Base-by-base conservation (phyloP, 2,888 invertebrate genomes). In the Synanthedon andrenaeformis region DNA sequence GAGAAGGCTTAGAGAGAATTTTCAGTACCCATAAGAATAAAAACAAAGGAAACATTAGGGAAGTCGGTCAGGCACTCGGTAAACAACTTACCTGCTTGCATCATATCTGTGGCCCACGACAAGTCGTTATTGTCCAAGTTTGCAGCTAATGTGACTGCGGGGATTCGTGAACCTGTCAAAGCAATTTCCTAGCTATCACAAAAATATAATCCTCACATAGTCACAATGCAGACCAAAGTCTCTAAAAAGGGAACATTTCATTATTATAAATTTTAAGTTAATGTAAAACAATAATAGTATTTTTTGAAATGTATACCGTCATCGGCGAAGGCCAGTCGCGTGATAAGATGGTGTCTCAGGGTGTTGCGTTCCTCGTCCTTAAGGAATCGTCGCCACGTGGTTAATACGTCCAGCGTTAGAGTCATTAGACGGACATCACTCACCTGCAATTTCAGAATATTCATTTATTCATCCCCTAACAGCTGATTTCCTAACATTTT, bases 401-500 rank as follows among this genome's bases (percentile, higher is more conserved):
- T 72, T 55, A 89, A 61, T 52, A 90, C 79, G 59, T 90, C 89
- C 49, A 90, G 54, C 4, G 79, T 75, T 53, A 89, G 63, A 41
- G 70, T 63, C 68, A 82, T 61, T 48, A 83, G 60, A 0, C 84
- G 76, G 1, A 61, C 57, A 59, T 84, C 82, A 4, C 70, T 1
- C 55, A 72, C 10, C 35, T 35, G 35, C 35, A 35, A 35, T 35
- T 35, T 10, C 35, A 10, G 23, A 23, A 5, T 76, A 45, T 11
- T n/a, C 11, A 45, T n/a, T 45, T 45, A 45, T 11, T 45, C 12
- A 45, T 45, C 12, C 14, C 45, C 10, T 35, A 35, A 35, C 35
- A 23, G 13, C 42, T 42, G 42, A 42, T 42, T 42, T 11, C 42
- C 4, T 19, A 19, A 42, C 42, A 42, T 42, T 42, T 42, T 12